Percentiles rank a stretch among this genome's conserved stretches.
Conservation (phyloP, 2,113 vertebrate genomes). For the Platichthys flesus region DNA sequence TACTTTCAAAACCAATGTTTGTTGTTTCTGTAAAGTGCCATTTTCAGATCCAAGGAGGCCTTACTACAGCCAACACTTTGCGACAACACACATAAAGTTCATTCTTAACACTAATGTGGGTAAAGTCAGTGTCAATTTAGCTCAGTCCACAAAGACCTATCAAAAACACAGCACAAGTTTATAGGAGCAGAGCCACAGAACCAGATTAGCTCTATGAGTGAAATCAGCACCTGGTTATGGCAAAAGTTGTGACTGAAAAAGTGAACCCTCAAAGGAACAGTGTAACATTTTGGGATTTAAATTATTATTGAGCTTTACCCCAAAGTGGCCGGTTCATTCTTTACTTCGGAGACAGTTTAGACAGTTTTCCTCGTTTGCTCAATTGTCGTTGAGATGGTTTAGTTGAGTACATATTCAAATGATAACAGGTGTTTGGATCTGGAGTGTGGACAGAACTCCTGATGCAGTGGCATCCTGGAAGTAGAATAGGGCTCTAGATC, state of each 20-base stretch:
- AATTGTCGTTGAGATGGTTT: neutral
- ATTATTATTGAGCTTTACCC: neutral
- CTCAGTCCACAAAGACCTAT: neutral
- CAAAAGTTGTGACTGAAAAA: slow-evolving; percentile 6
- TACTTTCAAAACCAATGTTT: neutral
- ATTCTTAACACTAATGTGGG: slow-evolving; percentile 10
- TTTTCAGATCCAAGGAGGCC: slow-evolving; percentile 25
- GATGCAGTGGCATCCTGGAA: too few relatives aligned
- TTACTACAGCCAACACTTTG: neutral
- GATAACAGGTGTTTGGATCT: neutral
- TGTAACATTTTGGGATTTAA: slow-evolving; percentile 12
- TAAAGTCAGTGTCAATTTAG: neutral
- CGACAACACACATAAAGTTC: neutral
- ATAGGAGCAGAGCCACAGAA: slow-evolving; percentile 17
- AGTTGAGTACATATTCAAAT: neutral
- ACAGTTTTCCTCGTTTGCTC: neutral
- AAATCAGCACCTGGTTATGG: slow-evolving; percentile 15
- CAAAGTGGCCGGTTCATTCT: neutral
- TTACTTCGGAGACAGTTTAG: neutral
- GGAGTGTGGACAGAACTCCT: too few relatives aligned
- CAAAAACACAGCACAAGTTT: neutral
- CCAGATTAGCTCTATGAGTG: slow-evolving; percentile 7
- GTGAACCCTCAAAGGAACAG: neutral
- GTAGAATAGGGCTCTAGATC: too few relatives aligned
- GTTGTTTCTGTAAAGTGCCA: slow-evolving; percentile 8